Evolutionary conservation across 92 coral and sea anemone genomes (phyloP), one percentile per base, ranked within the genome.

Genomic region (Heteractis magnifica): DNA sequence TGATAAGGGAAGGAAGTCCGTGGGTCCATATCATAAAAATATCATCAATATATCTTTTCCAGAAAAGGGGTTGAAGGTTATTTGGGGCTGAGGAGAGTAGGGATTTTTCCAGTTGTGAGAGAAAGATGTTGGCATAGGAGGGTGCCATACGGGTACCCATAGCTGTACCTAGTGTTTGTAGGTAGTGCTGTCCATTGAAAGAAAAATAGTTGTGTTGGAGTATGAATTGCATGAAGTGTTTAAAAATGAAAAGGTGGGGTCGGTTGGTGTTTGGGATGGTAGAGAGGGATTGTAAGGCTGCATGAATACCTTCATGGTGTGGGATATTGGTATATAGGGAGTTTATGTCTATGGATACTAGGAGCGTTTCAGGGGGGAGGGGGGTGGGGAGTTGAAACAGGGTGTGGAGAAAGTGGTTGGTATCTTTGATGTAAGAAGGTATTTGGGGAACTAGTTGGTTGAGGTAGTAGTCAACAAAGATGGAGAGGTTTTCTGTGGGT

Each of bases 131-230:
- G 19, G 89, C 88, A 65, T 79, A 81, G 15, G 89, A 80, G 1
- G 92, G 89, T 13, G 92, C 86, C 86, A 68, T 81, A n/a, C 77
- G 75, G 77, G 92, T 85, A 20, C 91, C 88, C 83, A 89, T 89
- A 7, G 90, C 90, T 65, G 83, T 84, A n/a, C 87, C 87, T 13
- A 73, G 81, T 48, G 51, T 85, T 26, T 85, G 92, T 10, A 85
- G 76, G 75, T 56, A 85, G 58, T 77, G 52, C 56, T 81, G 58
- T 52, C 76, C 76, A 60, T 85, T 81, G 65, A 89, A 89, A 8
- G 75, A 65, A 59, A 89, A 85, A 51, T 77, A 70, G 59, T 89
- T 85, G 70, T 82, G 81, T 53, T 85, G 65, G 3, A 89, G 70
- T 3, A 89, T 76, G 70, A 77, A 80, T 49, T 77, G 26, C 20